Evolutionary conservation across 1,140 invertebrate species (phyloP), one percentile per base, ranked within the genome.

Genomic region (Cydia pomonella): DNA sequence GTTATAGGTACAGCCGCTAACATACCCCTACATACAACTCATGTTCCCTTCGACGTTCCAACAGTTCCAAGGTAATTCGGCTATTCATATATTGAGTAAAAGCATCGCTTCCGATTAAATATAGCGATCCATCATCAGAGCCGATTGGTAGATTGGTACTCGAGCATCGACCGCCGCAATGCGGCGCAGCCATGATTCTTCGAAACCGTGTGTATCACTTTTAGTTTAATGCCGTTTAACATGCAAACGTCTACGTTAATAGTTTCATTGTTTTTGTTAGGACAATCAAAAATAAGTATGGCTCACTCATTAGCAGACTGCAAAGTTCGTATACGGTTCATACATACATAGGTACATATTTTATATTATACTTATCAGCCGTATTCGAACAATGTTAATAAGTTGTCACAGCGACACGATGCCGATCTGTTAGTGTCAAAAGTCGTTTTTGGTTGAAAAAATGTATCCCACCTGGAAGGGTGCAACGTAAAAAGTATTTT

Each of bases 101-200:
- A 59, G 29, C 64, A 69, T 69, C 10, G n/a, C 64, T 33, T 33
- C 64, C 64, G 64, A 69, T 69, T 69, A 38, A 69, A 69, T 33
- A 38, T 69, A 6, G 64, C 29, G 29, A 69, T 69, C 64, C 64
- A 41, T 69, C 64, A 69, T 69, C 64, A 69, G 7, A 16, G 29
- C 64, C 29, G 16, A 69, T 69, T n/a, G 12, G 4, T 5, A 29
- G 25, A 3, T 27, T 29, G 62, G 53, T 59, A 59, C 53, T 59
- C 21, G 53, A 69, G 29, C 7, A 33, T 69, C 25, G 64, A 69
- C 64, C 64, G 64, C 29, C 64, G 64, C 64, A 69, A 9, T 69
- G 64, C 64, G 64, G 64, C 23, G 64, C 9, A 13, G 64, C n/a
- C 64, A 18, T 38, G 64, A 21, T 69, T 69, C 64, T 38, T 33